Evolutionary conservation across 1,140 invertebrate genomes (phyloP).

Genomic region (Drosophila neocordata): DNA sequence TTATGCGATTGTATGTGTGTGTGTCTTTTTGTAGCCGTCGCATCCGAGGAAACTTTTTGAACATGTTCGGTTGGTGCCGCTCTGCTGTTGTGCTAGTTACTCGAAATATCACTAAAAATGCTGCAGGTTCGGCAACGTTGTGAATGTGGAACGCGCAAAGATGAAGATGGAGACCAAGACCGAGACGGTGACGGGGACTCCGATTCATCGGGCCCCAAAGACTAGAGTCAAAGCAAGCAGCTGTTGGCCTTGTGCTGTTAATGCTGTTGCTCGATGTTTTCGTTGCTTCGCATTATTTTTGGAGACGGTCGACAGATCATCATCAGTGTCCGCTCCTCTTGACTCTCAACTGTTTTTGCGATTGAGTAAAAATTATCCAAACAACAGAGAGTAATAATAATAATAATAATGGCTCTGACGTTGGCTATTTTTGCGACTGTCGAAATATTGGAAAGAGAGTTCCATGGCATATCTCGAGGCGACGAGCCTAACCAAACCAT

Average conservation of each 20-base stretch:
- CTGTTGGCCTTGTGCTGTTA: slow-evolving; percentile 66
- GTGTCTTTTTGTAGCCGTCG: slow-evolving; percentile 52
- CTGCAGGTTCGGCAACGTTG: slow-evolving; percentile 53
- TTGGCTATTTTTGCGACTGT: slow-evolving; percentile 28
- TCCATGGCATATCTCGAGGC: slow-evolving; percentile 29
- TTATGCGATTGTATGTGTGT: slow-evolving; percentile 50
- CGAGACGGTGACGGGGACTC: slow-evolving; percentile 14
- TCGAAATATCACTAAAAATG: slow-evolving; percentile 73
- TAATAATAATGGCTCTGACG: slow-evolving; percentile 22
- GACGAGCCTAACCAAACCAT: slow-evolving; percentile 21
- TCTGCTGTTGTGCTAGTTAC: slow-evolving; percentile 61
- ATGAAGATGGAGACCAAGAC: slow-evolving; percentile 23
- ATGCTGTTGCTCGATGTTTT: slow-evolving; percentile 43
- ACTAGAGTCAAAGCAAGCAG: slow-evolving; percentile 49
- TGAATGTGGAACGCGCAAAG: slow-evolving; percentile 58
- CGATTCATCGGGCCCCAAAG: slow-evolving; percentile 12
- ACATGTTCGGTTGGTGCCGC: slow-evolving; percentile 66
- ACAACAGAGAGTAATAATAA: slow-evolving; percentile 31
- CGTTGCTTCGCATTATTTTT: slow-evolving; percentile 58
- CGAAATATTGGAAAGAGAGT: slow-evolving; percentile 21
- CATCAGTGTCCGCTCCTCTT: slow-evolving; percentile 28
- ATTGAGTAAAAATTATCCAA: slow-evolving; percentile 47
- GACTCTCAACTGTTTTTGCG: slow-evolving; percentile 18
- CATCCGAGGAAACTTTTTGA: slow-evolving; percentile 72
- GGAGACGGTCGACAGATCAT: slow-evolving; percentile 39